phyloP scores from a whole-genome alignment of 35 echinoderm and acorn worm genomes.

The Ptychodera flava region DNA sequence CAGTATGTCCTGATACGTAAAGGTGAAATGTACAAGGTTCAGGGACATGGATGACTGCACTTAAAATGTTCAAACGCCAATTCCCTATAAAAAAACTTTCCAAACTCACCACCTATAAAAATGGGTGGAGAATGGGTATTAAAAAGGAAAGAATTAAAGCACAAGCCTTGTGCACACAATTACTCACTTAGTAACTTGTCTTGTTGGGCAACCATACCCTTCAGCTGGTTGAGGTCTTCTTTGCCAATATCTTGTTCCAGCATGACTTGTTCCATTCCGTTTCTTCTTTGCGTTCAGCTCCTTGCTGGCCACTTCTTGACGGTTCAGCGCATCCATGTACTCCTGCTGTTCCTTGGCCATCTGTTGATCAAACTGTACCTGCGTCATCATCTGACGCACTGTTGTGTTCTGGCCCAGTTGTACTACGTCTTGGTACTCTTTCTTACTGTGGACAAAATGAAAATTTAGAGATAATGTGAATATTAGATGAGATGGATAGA shows the following conservation, averaged over 20 bases:
- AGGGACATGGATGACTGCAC: no score
- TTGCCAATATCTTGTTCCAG: slow-evolving; percentile 35
- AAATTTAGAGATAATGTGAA: background rate
- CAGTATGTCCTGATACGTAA: no score
- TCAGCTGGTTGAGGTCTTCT: slow-evolving; percentile 33
- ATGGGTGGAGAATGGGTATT: background rate
- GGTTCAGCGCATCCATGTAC: slow-evolving; percentile 88
- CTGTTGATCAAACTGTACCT: slow-evolving; percentile 75
- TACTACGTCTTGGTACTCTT: slow-evolving; percentile 93
- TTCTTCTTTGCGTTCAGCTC: slow-evolving; percentile 17
- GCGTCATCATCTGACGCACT: slow-evolving; percentile 66
- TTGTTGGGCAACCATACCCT: slow-evolving; percentile 72
- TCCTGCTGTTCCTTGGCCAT: slow-evolving; percentile 95
- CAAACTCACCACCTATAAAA: no score
- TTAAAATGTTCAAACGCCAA: no score
- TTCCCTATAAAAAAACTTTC: no score
- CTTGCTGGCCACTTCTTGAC: slow-evolving; percentile 85
- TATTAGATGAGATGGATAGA: no score
- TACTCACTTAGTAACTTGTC: slow-evolving; percentile 71
- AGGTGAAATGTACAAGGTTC: no score
- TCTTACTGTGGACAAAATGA: slow-evolving; percentile 37
- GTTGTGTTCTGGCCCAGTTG: slow-evolving; percentile 41
- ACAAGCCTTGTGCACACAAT: background rate
- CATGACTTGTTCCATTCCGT: slow-evolving; percentile 34
- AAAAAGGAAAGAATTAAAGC: background rate